Conservation (phyloP, 2,888 invertebrate genomes). For the Ligdia adustata region DNA sequence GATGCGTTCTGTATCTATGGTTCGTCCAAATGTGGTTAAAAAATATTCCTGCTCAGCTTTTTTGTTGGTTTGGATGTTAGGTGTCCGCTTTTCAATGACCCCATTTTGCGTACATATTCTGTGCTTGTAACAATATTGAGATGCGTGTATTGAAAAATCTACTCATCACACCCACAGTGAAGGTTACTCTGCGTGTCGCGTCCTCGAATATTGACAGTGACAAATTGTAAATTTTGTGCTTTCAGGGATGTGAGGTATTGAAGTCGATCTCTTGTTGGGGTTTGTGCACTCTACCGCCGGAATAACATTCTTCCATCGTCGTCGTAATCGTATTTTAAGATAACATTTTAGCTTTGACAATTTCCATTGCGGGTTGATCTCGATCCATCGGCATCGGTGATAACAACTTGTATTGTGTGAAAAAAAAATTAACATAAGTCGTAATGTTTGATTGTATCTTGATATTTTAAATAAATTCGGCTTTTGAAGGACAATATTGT, state of each 20-base stretch:
- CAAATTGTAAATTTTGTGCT: constrained; percentile 64
- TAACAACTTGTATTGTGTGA: constrained; percentile 56
- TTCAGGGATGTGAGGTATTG: constrained; percentile 65
- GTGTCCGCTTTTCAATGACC: constrained; percentile 21
- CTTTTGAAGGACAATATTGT: constrained; percentile 43
- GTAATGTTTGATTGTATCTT: constrained; percentile 59
- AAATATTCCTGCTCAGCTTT: constrained; percentile 18
- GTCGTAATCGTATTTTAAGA: constrained; percentile 36
- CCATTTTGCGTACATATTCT: constrained; percentile 17
- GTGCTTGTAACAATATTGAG: constrained; percentile 17
- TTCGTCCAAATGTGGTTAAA: constrained; percentile 22
- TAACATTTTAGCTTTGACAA: constrained; percentile 38
- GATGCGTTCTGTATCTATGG: constrained; percentile 26
- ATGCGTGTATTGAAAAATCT: constrained; percentile 44
- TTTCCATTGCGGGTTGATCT: constrained; percentile 52
- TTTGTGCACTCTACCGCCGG: constrained; percentile 60
- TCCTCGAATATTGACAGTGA: constrained; percentile 21
- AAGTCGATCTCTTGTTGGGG: constrained; percentile 66
- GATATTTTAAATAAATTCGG: constrained; percentile 59
- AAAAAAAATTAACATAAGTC: constrained; percentile 70
- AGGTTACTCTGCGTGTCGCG: constrained; percentile 11
- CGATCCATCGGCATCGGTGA: constrained; percentile 51
- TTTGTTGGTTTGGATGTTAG: constrained; percentile 18
- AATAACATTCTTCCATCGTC: constrained; percentile 53
- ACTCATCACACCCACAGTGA: constrained; percentile 38